phyloP scores from a whole-genome alignment of 2,888 invertebrate genomes.

The Stenichneumon culpator region DNA sequence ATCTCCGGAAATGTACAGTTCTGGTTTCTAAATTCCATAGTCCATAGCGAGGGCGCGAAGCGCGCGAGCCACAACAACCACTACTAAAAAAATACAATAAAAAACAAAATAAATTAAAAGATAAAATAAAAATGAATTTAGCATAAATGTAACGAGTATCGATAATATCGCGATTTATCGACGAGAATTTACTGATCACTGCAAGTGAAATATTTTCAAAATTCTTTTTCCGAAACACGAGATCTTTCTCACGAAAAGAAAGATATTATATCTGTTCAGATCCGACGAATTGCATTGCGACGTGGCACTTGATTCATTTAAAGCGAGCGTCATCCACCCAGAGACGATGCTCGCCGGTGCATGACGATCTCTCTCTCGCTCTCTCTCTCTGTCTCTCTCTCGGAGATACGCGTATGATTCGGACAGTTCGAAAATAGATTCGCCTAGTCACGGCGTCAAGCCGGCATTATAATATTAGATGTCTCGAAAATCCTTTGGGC shows the following conservation, averaged over 20 bases:
- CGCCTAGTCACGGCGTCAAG: constrained; percentile 64
- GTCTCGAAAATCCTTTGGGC: constrained; percentile 61
- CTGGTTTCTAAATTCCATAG: too few relatives aligned
- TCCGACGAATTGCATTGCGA: neutral
- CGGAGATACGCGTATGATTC: constrained; percentile 51
- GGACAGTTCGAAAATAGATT: constrained; percentile 60
- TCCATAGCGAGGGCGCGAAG: too few relatives aligned
- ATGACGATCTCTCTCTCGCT: constrained; percentile 24
- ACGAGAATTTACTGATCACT: too few relatives aligned
- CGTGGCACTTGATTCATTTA: neutral
- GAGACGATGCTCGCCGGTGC: constrained; percentile 37
- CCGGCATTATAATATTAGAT: constrained; percentile 64
- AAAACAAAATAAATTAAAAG: neutral
- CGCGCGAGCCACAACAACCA: neutral
- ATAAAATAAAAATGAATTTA: too few relatives aligned
- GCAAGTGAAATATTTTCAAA: too few relatives aligned
- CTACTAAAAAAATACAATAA: neutral
- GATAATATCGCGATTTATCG: too few relatives aligned
- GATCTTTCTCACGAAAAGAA: neutral
- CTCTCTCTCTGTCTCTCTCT: neutral
- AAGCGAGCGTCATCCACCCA: constrained; percentile 19
- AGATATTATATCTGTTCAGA: neutral
- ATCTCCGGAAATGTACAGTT: too few relatives aligned
- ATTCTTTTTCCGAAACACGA: too few relatives aligned
- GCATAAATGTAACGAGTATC: too few relatives aligned